Conservation (phyloP, 2,797 vertebrate species). For the Poecilia wingei region DNA sequence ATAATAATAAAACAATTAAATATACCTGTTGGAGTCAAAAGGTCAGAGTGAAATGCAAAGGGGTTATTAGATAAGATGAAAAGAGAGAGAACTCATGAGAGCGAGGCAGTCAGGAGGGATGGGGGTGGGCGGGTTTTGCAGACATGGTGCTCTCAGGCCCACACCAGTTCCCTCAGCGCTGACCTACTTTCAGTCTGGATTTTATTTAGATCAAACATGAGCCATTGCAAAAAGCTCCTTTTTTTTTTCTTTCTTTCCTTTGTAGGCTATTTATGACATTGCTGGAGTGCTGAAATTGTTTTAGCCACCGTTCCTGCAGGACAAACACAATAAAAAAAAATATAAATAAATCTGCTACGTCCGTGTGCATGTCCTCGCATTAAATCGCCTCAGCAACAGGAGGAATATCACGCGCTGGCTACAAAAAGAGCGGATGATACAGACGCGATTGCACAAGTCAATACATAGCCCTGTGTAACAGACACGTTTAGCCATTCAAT, state of each 20-base stretch:
- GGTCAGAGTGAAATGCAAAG: constrained; percentile 49
- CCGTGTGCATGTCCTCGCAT: constrained; percentile 20
- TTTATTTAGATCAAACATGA: constrained; percentile 81
- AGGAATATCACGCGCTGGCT: constrained; percentile 21
- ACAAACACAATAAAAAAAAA: constrained; percentile 38
- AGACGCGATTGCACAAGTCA: constrained; percentile 10
- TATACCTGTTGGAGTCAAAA: constrained; percentile 55
- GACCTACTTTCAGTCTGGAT: constrained; percentile 82
- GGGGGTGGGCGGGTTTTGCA: constrained; percentile 69
- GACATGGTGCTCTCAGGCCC: constrained; percentile 74
- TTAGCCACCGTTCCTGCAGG: constrained; percentile 59
- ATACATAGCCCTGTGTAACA: constrained; percentile 5
- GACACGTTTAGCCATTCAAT: constrained; percentile 13
- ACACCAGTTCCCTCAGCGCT: constrained; percentile 79
- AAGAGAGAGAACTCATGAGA: constrained; percentile 23
- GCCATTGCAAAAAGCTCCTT: constrained; percentile 67
- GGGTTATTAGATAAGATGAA: constrained; percentile 43
- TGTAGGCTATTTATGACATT: constrained; percentile 76
- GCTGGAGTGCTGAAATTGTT: constrained; percentile 62
- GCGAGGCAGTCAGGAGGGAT: constrained; percentile 45
- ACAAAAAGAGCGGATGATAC: constrained; percentile 23
- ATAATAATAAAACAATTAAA: not conserved
- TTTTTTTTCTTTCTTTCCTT: constrained; percentile 58
- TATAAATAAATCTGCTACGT: constrained; percentile 46
- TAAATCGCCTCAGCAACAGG: constrained; percentile 11